Evolutionary conservation across 2,797 vertebrate genomes (phyloP).

Genomic region (Sphenodon punctatus): DNA sequence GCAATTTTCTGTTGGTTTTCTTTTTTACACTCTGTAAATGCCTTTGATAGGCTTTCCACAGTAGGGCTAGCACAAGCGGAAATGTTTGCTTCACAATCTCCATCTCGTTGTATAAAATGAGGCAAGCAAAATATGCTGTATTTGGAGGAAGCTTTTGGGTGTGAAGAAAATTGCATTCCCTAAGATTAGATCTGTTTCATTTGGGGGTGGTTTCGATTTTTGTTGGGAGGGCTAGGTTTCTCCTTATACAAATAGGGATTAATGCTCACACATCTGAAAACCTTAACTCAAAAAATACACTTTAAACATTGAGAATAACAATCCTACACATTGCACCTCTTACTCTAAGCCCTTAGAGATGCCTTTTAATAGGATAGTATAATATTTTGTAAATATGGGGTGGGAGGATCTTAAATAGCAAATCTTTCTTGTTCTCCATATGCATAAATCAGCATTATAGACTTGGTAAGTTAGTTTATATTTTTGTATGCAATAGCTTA

Average conservation of each 20-base stretch:
- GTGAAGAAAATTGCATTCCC: background rate
- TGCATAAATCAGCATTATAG: too few species aligned
- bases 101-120: conserved; percentile 14
- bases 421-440: background rate
- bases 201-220: background rate
- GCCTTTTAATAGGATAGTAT: background rate
- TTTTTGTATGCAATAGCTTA: background rate
- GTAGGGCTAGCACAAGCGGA: background rate
- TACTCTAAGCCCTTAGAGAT: background rate
- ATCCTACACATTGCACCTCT: background rate
- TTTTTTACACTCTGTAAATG: conserved; percentile 10
- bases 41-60: background rate
- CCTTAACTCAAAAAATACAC: background rate
- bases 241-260: background rate
- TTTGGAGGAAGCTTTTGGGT: background rate
- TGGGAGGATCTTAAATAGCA: background rate
- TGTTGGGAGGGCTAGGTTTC: background rate
- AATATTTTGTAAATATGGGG: background rate
- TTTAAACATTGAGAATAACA: background rate
- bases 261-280: background rate
- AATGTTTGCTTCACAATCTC: background rate
- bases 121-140: conserved; percentile 6
- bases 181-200: background rate
- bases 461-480: too few species aligned
- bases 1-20: background rate